Evolutionary conservation across 92 coral and sea anemone species (phyloP).

Genomic region (Porites divaricata): DNA sequence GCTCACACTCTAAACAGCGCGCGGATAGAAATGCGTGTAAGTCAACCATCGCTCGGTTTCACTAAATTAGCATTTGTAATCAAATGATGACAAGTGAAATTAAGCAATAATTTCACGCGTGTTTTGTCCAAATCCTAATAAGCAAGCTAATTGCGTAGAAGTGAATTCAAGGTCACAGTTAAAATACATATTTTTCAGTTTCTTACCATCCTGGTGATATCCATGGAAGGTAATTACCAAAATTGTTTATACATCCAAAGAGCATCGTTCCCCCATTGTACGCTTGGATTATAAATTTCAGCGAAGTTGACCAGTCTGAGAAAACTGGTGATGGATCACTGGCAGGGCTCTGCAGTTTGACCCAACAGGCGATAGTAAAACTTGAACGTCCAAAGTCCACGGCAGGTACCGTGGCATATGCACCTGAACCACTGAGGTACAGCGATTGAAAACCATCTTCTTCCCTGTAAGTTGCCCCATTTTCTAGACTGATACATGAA

Average conservation of each 20-base stretch:
- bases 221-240: not conserved
- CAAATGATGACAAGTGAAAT: too few relatives aligned
- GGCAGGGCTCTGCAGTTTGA: not conserved
- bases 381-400: slow-evolving; percentile 10
- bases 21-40: too few relatives aligned
- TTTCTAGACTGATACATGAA: not conserved
- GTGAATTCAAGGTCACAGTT: too few relatives aligned
- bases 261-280: not conserved
- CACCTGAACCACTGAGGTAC: slow-evolving; percentile 10
- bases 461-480: slow-evolving; percentile 18
- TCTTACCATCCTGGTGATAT: not conserved
- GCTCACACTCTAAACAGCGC: too few relatives aligned
- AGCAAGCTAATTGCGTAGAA: too few relatives aligned
- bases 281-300: not conserved
- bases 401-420: slow-evolving; percentile 26
- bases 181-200: too few relatives aligned
- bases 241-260: not conserved
- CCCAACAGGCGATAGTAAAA: slow-evolving; percentile 36
- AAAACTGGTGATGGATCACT: not conserved
- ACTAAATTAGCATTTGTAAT: too few relatives aligned
- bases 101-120: too few relatives aligned
- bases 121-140: too few relatives aligned
- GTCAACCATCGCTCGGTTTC: too few relatives aligned
- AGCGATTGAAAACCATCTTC: slow-evolving; percentile 8
- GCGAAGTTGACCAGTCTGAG: not conserved